Conservation (phyloP, 2,797 vertebrate genomes). For the Arnoldichthys spilopterus region DNA sequence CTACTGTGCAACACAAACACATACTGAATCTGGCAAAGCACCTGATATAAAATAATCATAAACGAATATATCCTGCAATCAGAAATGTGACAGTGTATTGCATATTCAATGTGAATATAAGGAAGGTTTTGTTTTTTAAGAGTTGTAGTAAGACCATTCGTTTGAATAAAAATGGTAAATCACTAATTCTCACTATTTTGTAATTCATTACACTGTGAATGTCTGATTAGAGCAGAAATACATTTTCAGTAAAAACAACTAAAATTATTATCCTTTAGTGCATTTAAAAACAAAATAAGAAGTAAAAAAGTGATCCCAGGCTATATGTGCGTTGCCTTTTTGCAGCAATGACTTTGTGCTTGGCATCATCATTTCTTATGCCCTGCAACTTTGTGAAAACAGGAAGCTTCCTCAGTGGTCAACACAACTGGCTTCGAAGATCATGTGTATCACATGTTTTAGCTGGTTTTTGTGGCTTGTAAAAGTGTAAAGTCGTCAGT, state of each 20-base stretch:
- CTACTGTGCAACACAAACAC: no score
- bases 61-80: neutral
- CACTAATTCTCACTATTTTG: neutral
- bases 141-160: neutral
- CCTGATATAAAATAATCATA: no score
- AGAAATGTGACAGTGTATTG: neutral
- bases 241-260: no score
- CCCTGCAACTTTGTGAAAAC: neutral
- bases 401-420: neutral
- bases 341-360: neutral
- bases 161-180: neutral
- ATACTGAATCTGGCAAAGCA: no score
- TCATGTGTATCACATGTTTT: neutral
- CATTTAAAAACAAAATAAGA: no score
- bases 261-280: no score
- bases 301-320: neutral
- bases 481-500: neutral
- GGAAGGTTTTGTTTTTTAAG: neutral
- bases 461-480: slow-evolving; percentile 11
- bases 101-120: neutral
- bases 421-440: neutral
- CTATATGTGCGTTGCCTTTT: neutral
- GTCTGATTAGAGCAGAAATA: neutral
- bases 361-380: neutral
- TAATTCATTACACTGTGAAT: neutral